Percentiles rank a stretch among this genome's conserved stretches.
Evolutionary conservation across 2,113 vertebrate species (phyloP).

Genomic region (Platycercus adscitus): DNA sequence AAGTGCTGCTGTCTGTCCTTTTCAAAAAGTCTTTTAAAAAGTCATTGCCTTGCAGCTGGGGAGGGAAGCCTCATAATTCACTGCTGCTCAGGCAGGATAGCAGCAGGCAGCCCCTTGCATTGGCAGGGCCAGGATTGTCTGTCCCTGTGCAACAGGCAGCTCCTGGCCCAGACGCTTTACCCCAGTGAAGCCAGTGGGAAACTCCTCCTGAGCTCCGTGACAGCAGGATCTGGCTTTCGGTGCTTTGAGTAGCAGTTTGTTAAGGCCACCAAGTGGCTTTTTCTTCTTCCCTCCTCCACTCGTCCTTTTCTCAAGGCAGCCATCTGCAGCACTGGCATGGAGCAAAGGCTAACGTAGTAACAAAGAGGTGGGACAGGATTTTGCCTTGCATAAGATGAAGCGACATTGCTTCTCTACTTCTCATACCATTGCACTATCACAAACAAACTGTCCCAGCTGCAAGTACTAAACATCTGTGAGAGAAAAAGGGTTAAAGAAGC

Average conservation of each 20-base stretch:
- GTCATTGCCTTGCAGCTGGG: neutral
- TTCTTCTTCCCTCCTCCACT: neutral
- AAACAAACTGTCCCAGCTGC: neutral
- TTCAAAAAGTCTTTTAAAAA: neutral
- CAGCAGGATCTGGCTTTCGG: neutral
- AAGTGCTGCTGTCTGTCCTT: neutral
- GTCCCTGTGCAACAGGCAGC: neutral
- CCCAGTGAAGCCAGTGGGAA: neutral
- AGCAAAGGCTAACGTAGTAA: neutral
- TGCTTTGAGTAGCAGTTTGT: neutral
- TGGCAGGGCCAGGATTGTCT: neutral
- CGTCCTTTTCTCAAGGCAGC: neutral
- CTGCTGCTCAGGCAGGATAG: neutral
- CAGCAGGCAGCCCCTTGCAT: neutral
- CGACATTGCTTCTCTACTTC: neutral
- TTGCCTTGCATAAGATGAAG: neutral
- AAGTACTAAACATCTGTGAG: neutral
- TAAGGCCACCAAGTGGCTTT: neutral
- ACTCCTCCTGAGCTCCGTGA: neutral
- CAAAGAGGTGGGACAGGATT: neutral
- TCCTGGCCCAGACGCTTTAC: neutral
- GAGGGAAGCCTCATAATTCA: neutral
- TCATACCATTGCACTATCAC: neutral
- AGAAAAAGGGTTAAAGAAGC: neutral
- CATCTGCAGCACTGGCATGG: neutral